Conservation (phyloP, 1,140 invertebrate genomes). For the Archivesica marissinica region DNA sequence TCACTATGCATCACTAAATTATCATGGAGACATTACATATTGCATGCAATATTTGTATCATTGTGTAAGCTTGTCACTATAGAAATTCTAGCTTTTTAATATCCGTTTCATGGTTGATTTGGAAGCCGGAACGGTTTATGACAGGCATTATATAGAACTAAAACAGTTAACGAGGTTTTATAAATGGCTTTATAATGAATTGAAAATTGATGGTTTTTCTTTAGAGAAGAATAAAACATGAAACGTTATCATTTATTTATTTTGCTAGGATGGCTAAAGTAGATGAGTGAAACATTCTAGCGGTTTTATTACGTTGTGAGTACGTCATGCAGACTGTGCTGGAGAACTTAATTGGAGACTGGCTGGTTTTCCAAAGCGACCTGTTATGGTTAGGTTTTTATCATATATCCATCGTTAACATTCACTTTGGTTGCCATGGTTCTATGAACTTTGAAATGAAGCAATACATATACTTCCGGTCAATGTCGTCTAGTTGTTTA, state of each 20-base stretch:
- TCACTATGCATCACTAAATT: too few relatives aligned
- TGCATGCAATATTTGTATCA: not conserved
- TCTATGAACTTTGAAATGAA: too few relatives aligned
- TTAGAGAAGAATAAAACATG: conserved; percentile 44
- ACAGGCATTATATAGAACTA: conserved; percentile 44
- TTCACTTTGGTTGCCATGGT: too few relatives aligned
- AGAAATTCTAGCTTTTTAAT: conserved; percentile 52
- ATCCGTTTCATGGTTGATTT: conserved; percentile 27
- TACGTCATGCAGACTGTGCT: too few relatives aligned
- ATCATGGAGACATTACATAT: conserved; percentile 41
- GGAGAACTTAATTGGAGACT: too few relatives aligned
- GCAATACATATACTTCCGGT: too few relatives aligned
- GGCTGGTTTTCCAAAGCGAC: too few relatives aligned
- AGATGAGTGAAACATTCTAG: not conserved
- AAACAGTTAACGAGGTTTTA: conserved; percentile 16
- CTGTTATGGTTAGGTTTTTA: too few relatives aligned
- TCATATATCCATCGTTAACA: too few relatives aligned
- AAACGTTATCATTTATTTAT: conserved; percentile 36
- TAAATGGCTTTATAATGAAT: conserved; percentile 52
- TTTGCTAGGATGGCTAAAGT: not conserved
- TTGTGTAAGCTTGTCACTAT: conserved; percentile 44
- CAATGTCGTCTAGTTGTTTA: too few relatives aligned
- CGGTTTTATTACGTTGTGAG: too few relatives aligned
- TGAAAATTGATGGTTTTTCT: conserved; percentile 57
- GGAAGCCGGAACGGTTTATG: conserved; percentile 22